Evolutionary conservation across 2,888 invertebrate species (phyloP), one percentile per base, ranked within the genome.

Genomic region (Alentia gelatinosa): DNA sequence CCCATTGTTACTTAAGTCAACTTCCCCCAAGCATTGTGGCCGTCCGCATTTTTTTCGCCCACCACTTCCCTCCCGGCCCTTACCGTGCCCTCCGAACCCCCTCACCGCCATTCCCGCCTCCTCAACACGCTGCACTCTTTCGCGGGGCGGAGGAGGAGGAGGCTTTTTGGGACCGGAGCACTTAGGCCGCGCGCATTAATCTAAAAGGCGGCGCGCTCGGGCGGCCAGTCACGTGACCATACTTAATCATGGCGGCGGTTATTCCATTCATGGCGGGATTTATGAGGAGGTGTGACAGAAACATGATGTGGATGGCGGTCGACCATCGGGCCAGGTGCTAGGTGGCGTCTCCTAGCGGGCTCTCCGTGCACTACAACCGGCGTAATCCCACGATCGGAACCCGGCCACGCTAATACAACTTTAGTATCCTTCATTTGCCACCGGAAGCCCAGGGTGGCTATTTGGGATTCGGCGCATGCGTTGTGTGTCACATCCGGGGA

Each of bases 401-500:
- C 23, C 68, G 12, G 23, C 30, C 23, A 68, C 79, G 35, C 79
- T 79, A 79, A 79, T 68, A 39, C 23, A 79, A 79, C 79, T 39
- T 79, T 79, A 79, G 79, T 79, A 79, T 79, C 79, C 79, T 39
- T 19, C 79, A 35, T 39, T 3, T 35, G 79, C 4, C 37, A 35
- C 9, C 37, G 35, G 39, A 79, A 79, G 39, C 23, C 39, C 37
- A 19, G 39, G 79, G 37, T 39, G 79, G 39, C 79, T 79, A 39
- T 35, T 79, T 79, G 35, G 79, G 79, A 79, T 79, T 35, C 79
- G 15, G 79, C 35, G 37, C 79, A 79, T 79, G 79, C 79, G 79
- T 37, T 35, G 35, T 79, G 79, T 39, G 79, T 79, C 79, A 79
- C 79, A 35, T 7, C 37, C 79, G 35, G 79, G 37, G 35, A 39